A percentile compares a stretch with the other conserved stretches of the same genome.
Conservation (phyloP, 2,888 invertebrate species). For the Lycaena phlaeas region DNA sequence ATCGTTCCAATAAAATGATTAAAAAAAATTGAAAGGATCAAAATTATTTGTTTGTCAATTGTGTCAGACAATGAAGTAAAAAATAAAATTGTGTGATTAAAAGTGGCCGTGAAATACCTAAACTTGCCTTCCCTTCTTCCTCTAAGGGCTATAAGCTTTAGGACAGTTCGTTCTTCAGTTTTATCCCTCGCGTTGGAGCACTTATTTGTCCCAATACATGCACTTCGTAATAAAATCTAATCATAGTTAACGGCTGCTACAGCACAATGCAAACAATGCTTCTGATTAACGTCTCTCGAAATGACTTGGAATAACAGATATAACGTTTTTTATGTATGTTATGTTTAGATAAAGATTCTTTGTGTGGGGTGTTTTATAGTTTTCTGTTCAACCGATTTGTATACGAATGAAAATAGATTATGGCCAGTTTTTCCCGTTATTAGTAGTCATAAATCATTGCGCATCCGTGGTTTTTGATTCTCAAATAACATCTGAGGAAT, state of each 20-base stretch:
- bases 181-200: not conserved
- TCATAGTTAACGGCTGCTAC: conserved; percentile 30
- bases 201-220: not conserved
- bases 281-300: conserved; percentile 61
- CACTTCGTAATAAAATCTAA: conserved; percentile 35
- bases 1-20: no score
- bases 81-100: no score
- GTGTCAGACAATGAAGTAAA: no score
- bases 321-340: conserved; percentile 66
- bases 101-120: no score
- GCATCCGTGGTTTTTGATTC: conserved; percentile 55
- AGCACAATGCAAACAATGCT: conserved; percentile 41
- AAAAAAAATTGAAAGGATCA: no score
- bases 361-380: conserved; percentile 71
- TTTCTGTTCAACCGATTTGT: conserved; percentile 72
- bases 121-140: no score
- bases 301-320: conserved; percentile 70
- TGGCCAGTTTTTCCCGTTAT: conserved; percentile 71
- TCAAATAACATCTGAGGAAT: conserved; percentile 56
- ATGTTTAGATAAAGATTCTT: conserved; percentile 71
- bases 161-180: not conserved
- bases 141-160: no score
- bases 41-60: no score
- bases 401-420: conserved; percentile 71
- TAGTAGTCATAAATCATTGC: conserved; percentile 66